Conservation (phyloP, 2,797 vertebrate genomes). For the Crocidura indochinensis region DNA sequence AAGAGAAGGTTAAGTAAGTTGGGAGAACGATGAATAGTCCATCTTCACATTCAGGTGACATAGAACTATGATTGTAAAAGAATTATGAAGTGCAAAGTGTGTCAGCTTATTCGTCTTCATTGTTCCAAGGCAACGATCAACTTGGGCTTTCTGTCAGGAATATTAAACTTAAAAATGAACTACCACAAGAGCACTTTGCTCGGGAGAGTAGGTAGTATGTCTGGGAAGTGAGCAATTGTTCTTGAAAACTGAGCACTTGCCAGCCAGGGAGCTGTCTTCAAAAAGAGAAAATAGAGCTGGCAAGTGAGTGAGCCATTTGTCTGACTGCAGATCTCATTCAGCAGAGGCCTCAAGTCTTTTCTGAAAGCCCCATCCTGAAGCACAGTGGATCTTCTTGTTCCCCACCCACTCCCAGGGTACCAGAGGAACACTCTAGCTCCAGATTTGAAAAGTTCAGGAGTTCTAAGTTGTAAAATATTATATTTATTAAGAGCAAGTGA, state of each 20-base stretch:
- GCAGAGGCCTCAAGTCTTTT: constrained; percentile 16
- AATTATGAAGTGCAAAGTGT: constrained; percentile 60
- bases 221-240: constrained; percentile 52
- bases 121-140: constrained; percentile 39
- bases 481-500: neutral
- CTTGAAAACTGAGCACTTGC: constrained; percentile 68
- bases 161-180: constrained; percentile 77
- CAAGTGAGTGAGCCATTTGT: too few species aligned
- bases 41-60: constrained; percentile 45
- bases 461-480: constrained; percentile 16
- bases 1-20: constrained; percentile 27
- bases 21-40: neutral
- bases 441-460: neutral
- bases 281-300: neutral
- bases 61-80: constrained; percentile 28
- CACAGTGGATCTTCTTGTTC: neutral
- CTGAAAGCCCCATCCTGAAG: neutral
- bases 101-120: constrained; percentile 2
- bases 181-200: neutral
- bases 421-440: neutral
- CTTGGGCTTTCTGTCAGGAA: constrained; percentile 61
- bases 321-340: constrained; percentile 46
- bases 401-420: neutral
- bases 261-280: constrained; percentile 49
- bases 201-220: neutral